Base-by-base conservation (phyloP, 2,797 vertebrate species). In the Centropyge bicolor region DNA sequence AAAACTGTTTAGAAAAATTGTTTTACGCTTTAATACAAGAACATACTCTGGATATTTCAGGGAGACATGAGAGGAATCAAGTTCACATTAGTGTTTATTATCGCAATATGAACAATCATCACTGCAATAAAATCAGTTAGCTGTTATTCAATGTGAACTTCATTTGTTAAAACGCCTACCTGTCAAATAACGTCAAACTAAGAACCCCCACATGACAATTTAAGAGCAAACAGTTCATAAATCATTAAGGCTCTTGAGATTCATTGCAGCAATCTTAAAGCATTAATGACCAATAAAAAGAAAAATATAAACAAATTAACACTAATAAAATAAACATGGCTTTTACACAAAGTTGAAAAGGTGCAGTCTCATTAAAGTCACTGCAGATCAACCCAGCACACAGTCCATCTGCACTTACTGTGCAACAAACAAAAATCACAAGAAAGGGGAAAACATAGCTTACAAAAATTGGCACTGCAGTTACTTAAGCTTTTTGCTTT, bases 21-120 rank as follows among this genome's bases (percentile, higher is more conserved):
- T 3, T 85, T 85, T 78, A 74, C 73, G 82, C 0, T 74, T 81
- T 60, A 40, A 63, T 74, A 31, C 19, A 69, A 45, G 13, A 35
- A 62, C 13, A 77, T 45, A 72, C 7, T 36, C 3, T 69, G 22
- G 1, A 43, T 46, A 46, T 48, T 64, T 60, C 19, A 12, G 12
- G 60, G 8, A 54, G 5, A 56, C 41, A 60, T 10, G 13, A 70
- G 40, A 48, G 1, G n/a, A n/a, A 1, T 48, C 6, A 55, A 19
- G 8, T 35, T 54, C 11, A 76, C 11, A 19, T 4, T 20, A 3
- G 4, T 24, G 14, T 80, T 64, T 51, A 61, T 67, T 61, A 56
- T 4, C 31, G 54, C 13, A 69, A 55, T 46, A 60, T 75, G 16
- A 52, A 36, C 22, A 43, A 60, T 69, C 17, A 54, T 60, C n/a